These are phyloP conservation scores for Drosophila albomicans DNA, from an alignment of 1,140 invertebrate genomes.

Conservation along the genomic window DNA sequence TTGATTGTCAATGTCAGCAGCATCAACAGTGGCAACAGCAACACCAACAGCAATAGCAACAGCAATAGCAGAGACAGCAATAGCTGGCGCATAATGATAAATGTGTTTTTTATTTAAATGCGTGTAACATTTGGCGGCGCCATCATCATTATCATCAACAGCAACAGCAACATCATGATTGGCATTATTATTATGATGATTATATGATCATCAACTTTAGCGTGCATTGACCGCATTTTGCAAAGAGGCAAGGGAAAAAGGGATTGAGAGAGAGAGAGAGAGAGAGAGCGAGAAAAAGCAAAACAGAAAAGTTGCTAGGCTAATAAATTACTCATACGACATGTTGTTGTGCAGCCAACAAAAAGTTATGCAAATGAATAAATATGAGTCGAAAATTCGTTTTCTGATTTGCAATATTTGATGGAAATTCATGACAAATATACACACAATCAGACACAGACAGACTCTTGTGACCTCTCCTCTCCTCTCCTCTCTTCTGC, in stretches of 20 bases:
- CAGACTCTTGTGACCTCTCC: not conserved
- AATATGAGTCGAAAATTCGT: slow-evolving; percentile 19
- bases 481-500: not conserved
- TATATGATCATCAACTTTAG: slow-evolving; percentile 9
- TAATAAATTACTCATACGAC: slow-evolving; percentile 61
- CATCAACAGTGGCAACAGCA: not conserved
- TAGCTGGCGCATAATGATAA: slow-evolving; percentile 58
- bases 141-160: slow-evolving; percentile 39
- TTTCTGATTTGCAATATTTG: slow-evolving; percentile 16
- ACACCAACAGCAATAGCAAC: not conserved
- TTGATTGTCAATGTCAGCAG: slow-evolving; percentile 47
- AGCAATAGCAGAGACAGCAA: slow-evolving; percentile 10
- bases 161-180: slow-evolving; percentile 29
- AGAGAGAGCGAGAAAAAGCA: not conserved
- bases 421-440: slow-evolving; percentile 7
- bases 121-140: slow-evolving; percentile 65
- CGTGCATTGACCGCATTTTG: slow-evolving; percentile 25
- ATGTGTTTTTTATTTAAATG: slow-evolving; percentile 80
- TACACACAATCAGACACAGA: not conserved
- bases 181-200: slow-evolving; percentile 24
- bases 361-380: slow-evolving; percentile 37
- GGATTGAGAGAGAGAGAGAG: not conserved
- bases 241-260: not conserved
- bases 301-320: slow-evolving; percentile 9
- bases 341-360: slow-evolving; percentile 45